Evolutionary conservation across 2,888 invertebrate species (phyloP), one percentile per base, ranked within the genome.

Genomic region (Clunio marinus): DNA sequence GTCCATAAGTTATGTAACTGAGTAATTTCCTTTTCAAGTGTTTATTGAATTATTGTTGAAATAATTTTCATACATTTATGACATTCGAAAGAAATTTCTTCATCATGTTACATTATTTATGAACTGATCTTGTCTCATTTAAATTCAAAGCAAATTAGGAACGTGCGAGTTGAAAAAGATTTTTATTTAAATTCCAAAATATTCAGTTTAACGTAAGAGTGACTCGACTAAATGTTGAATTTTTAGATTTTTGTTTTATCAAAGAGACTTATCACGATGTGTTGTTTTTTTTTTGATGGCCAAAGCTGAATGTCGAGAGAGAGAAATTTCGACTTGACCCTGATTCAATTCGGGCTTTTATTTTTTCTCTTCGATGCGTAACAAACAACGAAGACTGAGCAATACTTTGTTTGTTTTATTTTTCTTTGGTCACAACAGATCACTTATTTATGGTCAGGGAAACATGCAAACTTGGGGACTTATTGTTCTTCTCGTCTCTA

Each of bases 391-490:
- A 55, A 15, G 8, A 35, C 8, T 62, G 2, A 41, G 8, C 45
- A 25, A 35, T 20, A 60, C n/a, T n/a, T n/a, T n/a, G n/a, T n/a
- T n/a, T n/a, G n/a, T n/a, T n/a, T n/a, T n/a, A 35, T 32, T 17
- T 46, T 28, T 55, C 3, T 35, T 51, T 58, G 15, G 25, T 20
- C 5, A n/a, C 15, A 45, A 63, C 35, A 66, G 66, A 24, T 66
- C 93, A 69, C 83, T 93, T 71, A 90, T 90, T 80, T 91, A 93
- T 86, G 93, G 93, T 28, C 89, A 91, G 75, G 92, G 93, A 77
- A 92, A 91, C 74, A 90, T 94, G 88, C 96, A 96, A 76, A 93
- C 94, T 0, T 90, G 95, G 88, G 96, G 96, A 1, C 84, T 96
- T 59, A 91, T 96, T 73, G 93, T 96, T 2, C 79, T 97, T 60